Percentiles rank a stretch among this genome's conserved stretches.
phyloP scores from a whole-genome alignment of 1,140 invertebrate species.

The Drosophila ohnishii region DNA sequence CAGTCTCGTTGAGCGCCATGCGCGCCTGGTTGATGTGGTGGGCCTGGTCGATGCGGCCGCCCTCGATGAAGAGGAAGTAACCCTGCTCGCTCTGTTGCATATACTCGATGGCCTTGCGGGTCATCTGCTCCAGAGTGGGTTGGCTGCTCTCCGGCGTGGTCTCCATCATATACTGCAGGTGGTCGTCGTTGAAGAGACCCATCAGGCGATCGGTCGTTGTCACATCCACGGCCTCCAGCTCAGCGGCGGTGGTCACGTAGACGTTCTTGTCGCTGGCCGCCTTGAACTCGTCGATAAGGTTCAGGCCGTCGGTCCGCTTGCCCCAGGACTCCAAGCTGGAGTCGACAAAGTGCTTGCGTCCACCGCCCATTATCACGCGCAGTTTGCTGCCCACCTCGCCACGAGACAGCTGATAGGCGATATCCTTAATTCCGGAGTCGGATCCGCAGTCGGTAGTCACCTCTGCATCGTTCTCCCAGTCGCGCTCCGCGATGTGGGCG shows the following conservation, averaged over 20 bases:
- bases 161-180: constrained; percentile 85
- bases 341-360: constrained; percentile 88
- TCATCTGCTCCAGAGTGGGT: constrained; percentile 91
- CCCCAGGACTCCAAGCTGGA: constrained; percentile 47
- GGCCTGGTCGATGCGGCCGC: constrained; percentile 91
- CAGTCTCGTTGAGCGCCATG: constrained; percentile 87
- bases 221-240: constrained; percentile 81
- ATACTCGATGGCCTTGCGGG: constrained; percentile 90
- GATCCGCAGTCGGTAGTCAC: constrained; percentile 80
- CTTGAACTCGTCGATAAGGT: constrained; percentile 89
- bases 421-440: constrained; percentile 86
- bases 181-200: constrained; percentile 84
- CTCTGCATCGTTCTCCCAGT: constrained; percentile 90
- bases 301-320: constrained; percentile 86
- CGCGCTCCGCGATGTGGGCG: constrained; percentile 88
- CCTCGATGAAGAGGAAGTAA: constrained; percentile 85
- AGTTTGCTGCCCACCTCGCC: constrained; percentile 86
- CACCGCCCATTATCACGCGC: constrained; percentile 89
- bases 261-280: constrained; percentile 68
- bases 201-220: constrained; percentile 81
- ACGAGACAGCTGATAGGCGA: constrained; percentile 89
- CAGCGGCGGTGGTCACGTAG: constrained; percentile 87
- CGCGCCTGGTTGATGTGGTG: constrained; percentile 89
- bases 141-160: constrained; percentile 83
- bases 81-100: constrained; percentile 87